Base-by-base conservation (phyloP, 2,888 invertebrate genomes). In the Thyatira batis region DNA sequence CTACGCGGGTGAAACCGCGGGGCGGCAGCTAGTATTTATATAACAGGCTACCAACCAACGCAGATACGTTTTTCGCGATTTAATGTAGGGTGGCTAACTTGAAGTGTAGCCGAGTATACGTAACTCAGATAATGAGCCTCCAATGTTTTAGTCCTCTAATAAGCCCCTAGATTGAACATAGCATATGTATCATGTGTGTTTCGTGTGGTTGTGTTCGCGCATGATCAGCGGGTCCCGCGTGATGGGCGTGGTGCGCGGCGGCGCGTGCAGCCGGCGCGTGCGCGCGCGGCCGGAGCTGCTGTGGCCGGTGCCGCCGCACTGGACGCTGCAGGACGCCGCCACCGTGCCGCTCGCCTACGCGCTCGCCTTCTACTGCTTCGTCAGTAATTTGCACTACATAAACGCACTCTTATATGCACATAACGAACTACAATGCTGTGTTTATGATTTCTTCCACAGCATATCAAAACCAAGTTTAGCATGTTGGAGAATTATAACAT, bases 301-400 rank as follows among this genome's bases (percentile, higher is more conserved):
- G 33, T 97, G 96, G 96, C 91, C 93, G 6, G 91, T 96, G 8
- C 96, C 97, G 0, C 88, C 93, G 0, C 76, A 90, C 33, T 96
- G 96, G 96, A 92, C 90, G 2, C 76, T 96, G 23, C 93, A 95
- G 69, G 95, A 96, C 58, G 96, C 95, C 2, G 95, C 95, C 9
- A 95, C 96, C 0, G 93, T 96, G 0, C 97, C 97, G 0, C 93
- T 96, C 43, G 95, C 96, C 0, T 97, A 96, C 69, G 86, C 87
- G 20, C 92, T 94, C 0, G 93, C 93, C 0, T 89, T 80, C 49
- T 87, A 87, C 52, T 71, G 73, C 39, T 58, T 81, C 43, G 80
- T 80, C 52, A 71, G 67, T 64, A n/a, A n/a, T 25, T 43, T 8
- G 11, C 25, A 4, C 23, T 3, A 6, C 11, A 30, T 30, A 30